These are phyloP conservation scores for Copsychus sechellarum DNA, from an alignment of 2,113 vertebrate genomes.

Conservation along the genomic window DNA sequence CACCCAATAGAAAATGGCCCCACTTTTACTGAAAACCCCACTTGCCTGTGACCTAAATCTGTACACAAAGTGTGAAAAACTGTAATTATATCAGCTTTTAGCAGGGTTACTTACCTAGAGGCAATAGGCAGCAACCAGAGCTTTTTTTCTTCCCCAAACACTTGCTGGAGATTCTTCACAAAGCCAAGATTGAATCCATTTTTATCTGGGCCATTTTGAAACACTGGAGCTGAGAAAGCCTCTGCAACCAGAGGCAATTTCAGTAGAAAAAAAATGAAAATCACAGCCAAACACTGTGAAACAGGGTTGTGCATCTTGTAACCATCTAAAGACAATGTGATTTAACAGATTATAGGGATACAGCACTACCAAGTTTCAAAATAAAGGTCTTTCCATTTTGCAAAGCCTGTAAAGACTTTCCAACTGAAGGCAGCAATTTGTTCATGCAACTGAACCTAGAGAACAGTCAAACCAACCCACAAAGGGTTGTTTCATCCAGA, in stretches of 20 bases:
- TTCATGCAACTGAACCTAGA: not conserved
- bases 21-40: not conserved
- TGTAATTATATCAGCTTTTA: not conserved
- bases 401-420: not conserved
- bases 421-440: not conserved
- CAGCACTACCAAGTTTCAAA: not conserved
- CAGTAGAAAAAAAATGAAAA: not conserved
- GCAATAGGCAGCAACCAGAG: conserved; percentile 91
- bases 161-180: conserved; percentile 88
- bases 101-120: conserved; percentile 80
- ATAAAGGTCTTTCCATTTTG: not conserved
- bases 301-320: not conserved
- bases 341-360: not conserved
- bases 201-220: conserved; percentile 89
- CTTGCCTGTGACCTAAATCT: not conserved
- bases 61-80: not conserved
- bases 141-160: conserved; percentile 90
- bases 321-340: not conserved
- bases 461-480: not conserved
- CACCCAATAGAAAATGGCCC: not conserved
- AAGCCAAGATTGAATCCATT: conserved; percentile 92
- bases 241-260: conserved; percentile 72
- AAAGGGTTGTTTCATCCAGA: not conserved
- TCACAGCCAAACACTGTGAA: not conserved
- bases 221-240: conserved; percentile 93